Conservation (phyloP, 2,113 vertebrate species). For the Scytalopus superciliaris region DNA sequence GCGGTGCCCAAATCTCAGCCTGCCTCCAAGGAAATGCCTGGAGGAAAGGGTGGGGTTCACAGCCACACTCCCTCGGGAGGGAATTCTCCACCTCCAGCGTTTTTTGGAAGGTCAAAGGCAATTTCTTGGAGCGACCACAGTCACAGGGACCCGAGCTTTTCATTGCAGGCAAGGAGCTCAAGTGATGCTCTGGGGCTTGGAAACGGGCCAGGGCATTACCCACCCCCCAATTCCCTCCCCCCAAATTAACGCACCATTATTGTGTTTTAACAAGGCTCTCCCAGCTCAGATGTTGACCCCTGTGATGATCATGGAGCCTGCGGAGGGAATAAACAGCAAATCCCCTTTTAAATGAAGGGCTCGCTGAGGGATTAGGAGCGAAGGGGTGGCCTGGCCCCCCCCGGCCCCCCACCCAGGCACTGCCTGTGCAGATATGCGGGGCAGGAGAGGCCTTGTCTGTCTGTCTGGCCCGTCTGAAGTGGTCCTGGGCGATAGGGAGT, state of each 20-base stretch:
- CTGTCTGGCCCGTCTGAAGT: slow-evolving; percentile 61
- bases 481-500: not conserved
- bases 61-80: not conserved
- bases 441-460: not conserved
- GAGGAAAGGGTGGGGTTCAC: not conserved
- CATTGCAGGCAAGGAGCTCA: rapidly evolving
- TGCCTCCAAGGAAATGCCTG: rapidly evolving
- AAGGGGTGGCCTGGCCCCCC: not conserved
- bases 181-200: not conserved
- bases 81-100: not conserved
- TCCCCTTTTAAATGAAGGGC: slow-evolving; percentile 60
- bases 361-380: slow-evolving; percentile 24
- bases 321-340: slow-evolving; percentile 51
- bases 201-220: not conserved
- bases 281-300: slow-evolving; percentile 47
- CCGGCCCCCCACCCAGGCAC: not conserved
- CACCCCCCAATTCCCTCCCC: not conserved
- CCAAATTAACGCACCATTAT: not conserved
- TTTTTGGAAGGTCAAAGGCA: not conserved
- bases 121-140: rapidly evolving
- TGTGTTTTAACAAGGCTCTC: not conserved
- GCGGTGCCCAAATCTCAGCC: not conserved
- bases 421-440: slow-evolving; percentile 46
- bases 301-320: not conserved
- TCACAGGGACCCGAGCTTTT: not conserved